A percentile compares a stretch with the other conserved stretches of the same genome.
Conservation (phyloP, 2,888 invertebrate genomes). For the Cistogaster globosa region DNA sequence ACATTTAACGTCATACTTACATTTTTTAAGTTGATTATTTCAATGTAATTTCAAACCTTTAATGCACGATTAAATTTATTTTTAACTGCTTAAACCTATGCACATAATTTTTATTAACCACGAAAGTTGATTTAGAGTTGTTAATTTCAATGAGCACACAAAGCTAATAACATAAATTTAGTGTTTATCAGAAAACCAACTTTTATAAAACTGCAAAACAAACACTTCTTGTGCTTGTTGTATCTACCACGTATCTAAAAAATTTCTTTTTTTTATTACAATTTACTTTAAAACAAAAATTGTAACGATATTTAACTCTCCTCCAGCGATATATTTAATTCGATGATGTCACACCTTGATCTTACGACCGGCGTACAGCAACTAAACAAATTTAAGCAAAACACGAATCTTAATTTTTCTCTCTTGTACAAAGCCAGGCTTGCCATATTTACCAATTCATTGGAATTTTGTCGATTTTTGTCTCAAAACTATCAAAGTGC, state of each 20-base stretch:
- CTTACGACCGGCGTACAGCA: slow-evolving; percentile 69
- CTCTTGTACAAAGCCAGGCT: no score
- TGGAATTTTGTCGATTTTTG: no score
- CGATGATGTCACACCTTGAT: slow-evolving; percentile 64
- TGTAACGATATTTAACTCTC: no score
- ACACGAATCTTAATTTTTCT: slow-evolving; percentile 52
- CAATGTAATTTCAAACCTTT: neutral
- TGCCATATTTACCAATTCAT: no score
- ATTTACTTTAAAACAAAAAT: no score
- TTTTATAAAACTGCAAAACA: no score
- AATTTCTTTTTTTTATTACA: neutral
- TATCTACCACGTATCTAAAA: slow-evolving; percentile 7
- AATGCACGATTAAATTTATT: neutral
- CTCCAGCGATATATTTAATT: neutral
- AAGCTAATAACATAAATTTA: neutral
- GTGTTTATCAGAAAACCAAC: neutral
- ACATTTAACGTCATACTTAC: slow-evolving; percentile 11
- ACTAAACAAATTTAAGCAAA: slow-evolving; percentile 65
- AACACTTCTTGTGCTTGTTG: neutral
- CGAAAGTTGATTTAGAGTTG: neutral
- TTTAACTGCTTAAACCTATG: neutral
- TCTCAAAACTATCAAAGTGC: no score
- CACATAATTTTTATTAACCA: neutral
- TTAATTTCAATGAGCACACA: neutral
- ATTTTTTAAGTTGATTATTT: slow-evolving; percentile 4